Evolutionary conservation across 1,140 invertebrate species (phyloP), one percentile per base, ranked within the genome.

Genomic region (Micrasema longulum): DNA sequence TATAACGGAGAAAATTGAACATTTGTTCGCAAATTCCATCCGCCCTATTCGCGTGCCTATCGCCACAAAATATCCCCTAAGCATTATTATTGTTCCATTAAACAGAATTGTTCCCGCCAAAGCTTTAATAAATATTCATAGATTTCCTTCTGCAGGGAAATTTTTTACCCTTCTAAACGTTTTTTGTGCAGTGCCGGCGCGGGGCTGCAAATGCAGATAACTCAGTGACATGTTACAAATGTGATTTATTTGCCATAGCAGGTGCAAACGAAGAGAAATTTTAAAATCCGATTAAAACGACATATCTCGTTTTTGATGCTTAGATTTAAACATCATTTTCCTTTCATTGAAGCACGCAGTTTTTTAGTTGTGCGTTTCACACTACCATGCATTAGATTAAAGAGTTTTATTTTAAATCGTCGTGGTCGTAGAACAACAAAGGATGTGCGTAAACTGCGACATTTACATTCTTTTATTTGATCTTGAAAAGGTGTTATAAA

Each of bases 61-160:
- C 43, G 60, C 43, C 43, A 47, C 60, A 47, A 64, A 64, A n/a
- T 64, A 31, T 60, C 60, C 65, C 20, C 20, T 65, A 47, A 38
- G 16, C 65, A 55, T 52, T 50, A 57, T 66, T 57, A 66, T 72
- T 66, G 63, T 72, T 48, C 53, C 63, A 66, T 73, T 73, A 69
- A 69, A 43, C 65, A 26, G 71, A 69, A 69, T 55, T 52, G 35
- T 64, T 52, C 65, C 55, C 65, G 16, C 31, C 45, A 69, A 73
- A 64, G 35, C 65, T 47, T 62, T 73, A 48, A 73, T 73, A 73
- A 73, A 73, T 73, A 73, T 73, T 73, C 71, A 73, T 73, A 53
- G 23, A 73, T 69, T 73, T 57, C 63, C 71, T 66, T 11, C 71
- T n/a, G 63, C 52, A 4, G 47, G 20, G 45, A 23, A 22, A 47